Evolutionary conservation across 2,888 invertebrate genomes (phyloP).

Genomic region (Spilosoma lubricipeda): DNA sequence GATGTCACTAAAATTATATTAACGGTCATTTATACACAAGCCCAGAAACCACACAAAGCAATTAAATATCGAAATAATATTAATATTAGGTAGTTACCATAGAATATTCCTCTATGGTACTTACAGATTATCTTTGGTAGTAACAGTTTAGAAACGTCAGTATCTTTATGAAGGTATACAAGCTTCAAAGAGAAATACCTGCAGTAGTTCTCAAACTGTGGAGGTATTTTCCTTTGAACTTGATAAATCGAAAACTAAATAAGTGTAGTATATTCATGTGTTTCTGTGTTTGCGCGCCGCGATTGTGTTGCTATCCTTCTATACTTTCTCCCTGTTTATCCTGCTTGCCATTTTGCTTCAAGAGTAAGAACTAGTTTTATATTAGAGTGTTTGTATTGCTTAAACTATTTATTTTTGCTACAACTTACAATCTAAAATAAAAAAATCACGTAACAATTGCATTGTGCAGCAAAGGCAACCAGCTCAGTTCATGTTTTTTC

Average conservation of each 20-base stretch:
- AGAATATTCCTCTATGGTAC: too few species aligned
- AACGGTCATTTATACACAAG: too few species aligned
- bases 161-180: not conserved
- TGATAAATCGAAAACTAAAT: not conserved
- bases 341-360: conserved; percentile 66
- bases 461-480: too few species aligned
- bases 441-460: too few species aligned
- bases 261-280: conserved; percentile 54
- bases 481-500: too few species aligned
- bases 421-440: too few species aligned
- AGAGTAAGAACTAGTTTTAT: conserved; percentile 49
- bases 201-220: not conserved
- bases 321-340: conserved; percentile 64
- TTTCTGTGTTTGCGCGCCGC: conserved; percentile 67
- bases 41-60: too few species aligned
- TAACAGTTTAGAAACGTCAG: not conserved
- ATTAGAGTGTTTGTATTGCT: not conserved
- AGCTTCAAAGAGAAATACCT: not conserved
- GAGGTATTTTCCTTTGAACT: conserved; percentile 4
- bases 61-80: too few species aligned
- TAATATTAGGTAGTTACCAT: too few species aligned
- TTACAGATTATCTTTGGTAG: not conserved
- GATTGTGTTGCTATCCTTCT: conserved; percentile 65
- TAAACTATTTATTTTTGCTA: too few species aligned
- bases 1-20: too few species aligned